Evolutionary conservation across 2,797 vertebrate genomes (phyloP).

Genomic region (Emys orbicularis): DNA sequence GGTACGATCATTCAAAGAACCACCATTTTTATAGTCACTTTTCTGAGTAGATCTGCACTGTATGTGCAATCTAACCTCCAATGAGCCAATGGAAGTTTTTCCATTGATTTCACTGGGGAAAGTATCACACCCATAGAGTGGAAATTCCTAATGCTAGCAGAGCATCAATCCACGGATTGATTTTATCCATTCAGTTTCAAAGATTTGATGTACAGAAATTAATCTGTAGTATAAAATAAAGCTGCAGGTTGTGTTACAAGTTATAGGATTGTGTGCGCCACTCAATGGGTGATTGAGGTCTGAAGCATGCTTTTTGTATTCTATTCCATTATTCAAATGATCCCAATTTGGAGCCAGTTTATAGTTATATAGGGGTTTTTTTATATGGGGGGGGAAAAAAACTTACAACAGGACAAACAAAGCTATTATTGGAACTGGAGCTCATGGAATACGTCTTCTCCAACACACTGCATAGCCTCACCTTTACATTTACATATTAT

Average conservation of each 20-base stretch:
- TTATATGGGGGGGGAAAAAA: background rate
- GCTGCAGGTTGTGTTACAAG: background rate
- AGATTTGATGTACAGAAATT: slow-evolving; percentile 18
- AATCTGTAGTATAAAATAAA: slow-evolving; percentile 5
- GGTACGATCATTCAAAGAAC: background rate
- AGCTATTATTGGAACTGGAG: background rate
- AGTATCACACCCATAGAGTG: background rate
- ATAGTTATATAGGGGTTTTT: background rate
- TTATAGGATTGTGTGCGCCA: background rate
- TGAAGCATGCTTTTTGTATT: background rate
- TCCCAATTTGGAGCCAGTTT: background rate
- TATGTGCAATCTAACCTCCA: no score
- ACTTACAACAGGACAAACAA: background rate
- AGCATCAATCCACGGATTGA: background rate
- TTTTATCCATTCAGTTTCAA: slow-evolving; percentile 9
- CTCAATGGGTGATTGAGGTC: background rate
- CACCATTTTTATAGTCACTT: background rate
- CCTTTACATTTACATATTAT: background rate
- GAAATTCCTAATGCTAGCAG: no score
- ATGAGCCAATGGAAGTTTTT: background rate
- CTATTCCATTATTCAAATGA: background rate
- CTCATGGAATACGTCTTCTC: background rate
- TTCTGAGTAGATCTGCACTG: background rate
- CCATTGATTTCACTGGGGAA: background rate
- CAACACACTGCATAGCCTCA: background rate